phyloP scores from a whole-genome alignment of 2,888 invertebrate species.

The Sphecodes monilicornis region DNA sequence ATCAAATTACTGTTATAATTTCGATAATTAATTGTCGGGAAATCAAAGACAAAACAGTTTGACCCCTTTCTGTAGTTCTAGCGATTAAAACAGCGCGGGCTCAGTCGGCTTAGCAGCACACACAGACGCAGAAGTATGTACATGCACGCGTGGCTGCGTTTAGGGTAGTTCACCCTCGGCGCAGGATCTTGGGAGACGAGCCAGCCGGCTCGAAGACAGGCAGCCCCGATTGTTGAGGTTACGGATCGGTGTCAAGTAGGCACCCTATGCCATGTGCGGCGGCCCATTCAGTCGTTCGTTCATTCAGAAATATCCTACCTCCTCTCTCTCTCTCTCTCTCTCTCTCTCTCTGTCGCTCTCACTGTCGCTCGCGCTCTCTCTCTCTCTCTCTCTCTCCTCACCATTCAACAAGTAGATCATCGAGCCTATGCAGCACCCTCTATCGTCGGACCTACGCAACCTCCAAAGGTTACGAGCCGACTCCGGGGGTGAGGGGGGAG shows the following conservation, averaged over 20 bases:
- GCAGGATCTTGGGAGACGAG: conserved; percentile 56
- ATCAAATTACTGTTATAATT: neutral
- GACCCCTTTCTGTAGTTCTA: neutral
- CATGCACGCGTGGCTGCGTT: neutral
- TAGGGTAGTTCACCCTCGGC: neutral
- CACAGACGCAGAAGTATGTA: neutral
- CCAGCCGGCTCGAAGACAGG: conserved; percentile 68
- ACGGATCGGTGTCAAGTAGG: conserved; percentile 77
- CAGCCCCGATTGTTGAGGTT: conserved; percentile 73
- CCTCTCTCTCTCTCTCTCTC: conserved; percentile 59
- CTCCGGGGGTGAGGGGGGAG: conserved; percentile 73
- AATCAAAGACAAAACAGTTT: neutral
- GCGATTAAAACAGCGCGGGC: neutral
- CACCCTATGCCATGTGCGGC: conserved; percentile 76
- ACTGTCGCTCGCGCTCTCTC: conserved; percentile 16
- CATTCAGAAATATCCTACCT: conserved; percentile 77
- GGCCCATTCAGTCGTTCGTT: conserved; percentile 77
- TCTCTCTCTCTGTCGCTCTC: neutral
- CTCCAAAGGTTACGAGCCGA: conserved; percentile 75
- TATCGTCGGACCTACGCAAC: conserved; percentile 76
- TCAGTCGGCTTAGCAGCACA: neutral
- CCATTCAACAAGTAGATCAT: conserved; percentile 77
- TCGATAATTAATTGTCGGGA: neutral
- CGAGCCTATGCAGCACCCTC: conserved; percentile 77
- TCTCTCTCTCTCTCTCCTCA: conserved; percentile 32